These are phyloP conservation scores for Stratiomys singularior DNA, from an alignment of 2,888 invertebrate species.

Conservation along the genomic window DNA sequence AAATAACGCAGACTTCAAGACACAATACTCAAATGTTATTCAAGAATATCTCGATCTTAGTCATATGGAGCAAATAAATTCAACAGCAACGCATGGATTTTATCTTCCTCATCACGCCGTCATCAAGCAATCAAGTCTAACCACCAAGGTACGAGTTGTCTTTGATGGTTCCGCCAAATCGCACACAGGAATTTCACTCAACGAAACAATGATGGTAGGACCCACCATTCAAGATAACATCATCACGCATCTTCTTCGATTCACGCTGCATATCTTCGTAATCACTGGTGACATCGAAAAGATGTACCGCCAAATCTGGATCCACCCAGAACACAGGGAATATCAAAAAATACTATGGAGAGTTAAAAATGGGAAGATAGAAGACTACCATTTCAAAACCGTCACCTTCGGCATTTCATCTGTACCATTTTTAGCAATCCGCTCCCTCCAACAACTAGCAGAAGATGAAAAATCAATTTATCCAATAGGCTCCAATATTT, in stretches of 20 bases:
- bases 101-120: slow-evolving; percentile 44
- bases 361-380: slow-evolving; percentile 25
- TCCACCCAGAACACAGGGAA: slow-evolving; percentile 49
- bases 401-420: slow-evolving; percentile 50
- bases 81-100: neutral
- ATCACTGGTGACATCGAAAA: slow-evolving; percentile 54
- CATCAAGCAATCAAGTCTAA: neutral
- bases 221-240: slow-evolving; percentile 54
- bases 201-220: slow-evolving; percentile 53
- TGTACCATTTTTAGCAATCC: slow-evolving; percentile 51
- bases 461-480: slow-evolving; percentile 24
- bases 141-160: slow-evolving; percentile 35
- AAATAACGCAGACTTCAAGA: neutral
- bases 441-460: slow-evolving; percentile 47
- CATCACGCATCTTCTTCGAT: slow-evolving; percentile 13
- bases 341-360: slow-evolving; percentile 52
- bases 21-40: neutral
- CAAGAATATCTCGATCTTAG: neutral
- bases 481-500: slow-evolving; percentile 1
- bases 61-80: neutral
- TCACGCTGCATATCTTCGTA: slow-evolving; percentile 38
- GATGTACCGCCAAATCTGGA: slow-evolving; percentile 54
- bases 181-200: slow-evolving; percentile 51
- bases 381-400: slow-evolving; percentile 46
- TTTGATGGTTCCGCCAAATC: slow-evolving; percentile 44